These are phyloP conservation scores for Mixornis gularis DNA, from an alignment of 2,113 vertebrate genomes.

Conservation along the genomic window DNA sequence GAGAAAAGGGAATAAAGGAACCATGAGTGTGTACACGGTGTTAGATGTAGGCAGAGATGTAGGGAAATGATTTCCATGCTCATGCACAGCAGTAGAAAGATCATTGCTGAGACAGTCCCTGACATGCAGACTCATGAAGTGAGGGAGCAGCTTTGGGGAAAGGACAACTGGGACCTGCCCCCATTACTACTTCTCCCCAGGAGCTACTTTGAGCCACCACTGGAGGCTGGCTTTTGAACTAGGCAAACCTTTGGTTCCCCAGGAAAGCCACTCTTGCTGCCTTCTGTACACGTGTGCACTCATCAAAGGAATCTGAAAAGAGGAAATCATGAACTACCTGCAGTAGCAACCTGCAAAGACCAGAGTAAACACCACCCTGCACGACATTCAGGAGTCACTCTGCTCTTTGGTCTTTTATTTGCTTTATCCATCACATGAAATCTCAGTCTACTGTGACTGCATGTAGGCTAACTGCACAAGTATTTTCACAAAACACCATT, in stretches of 20 bases:
- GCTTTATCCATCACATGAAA: background rate
- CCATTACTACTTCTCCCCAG: background rate
- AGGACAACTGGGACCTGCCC: background rate
- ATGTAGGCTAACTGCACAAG: background rate
- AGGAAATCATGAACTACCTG: background rate
- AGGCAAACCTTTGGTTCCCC: background rate
- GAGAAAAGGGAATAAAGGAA: background rate
- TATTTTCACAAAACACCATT: background rate
- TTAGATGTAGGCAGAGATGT: background rate
- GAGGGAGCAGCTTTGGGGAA: background rate
- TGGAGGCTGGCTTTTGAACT: background rate
- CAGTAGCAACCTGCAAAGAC: background rate
- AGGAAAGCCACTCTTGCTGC: background rate
- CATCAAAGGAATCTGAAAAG: background rate
- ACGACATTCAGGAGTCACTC: background rate
- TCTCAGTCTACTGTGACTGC: background rate
- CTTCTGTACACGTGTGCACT: background rate
- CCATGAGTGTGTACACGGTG: background rate
- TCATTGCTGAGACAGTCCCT: background rate
- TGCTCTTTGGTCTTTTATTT: background rate
- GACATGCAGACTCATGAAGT: accelerated
- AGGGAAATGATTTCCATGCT: background rate
- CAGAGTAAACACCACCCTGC: background rate
- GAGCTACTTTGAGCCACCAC: background rate
- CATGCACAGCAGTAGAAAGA: background rate